phyloP scores from a whole-genome alignment of 1,140 invertebrate genomes.

The Eumaeus atala region DNA sequence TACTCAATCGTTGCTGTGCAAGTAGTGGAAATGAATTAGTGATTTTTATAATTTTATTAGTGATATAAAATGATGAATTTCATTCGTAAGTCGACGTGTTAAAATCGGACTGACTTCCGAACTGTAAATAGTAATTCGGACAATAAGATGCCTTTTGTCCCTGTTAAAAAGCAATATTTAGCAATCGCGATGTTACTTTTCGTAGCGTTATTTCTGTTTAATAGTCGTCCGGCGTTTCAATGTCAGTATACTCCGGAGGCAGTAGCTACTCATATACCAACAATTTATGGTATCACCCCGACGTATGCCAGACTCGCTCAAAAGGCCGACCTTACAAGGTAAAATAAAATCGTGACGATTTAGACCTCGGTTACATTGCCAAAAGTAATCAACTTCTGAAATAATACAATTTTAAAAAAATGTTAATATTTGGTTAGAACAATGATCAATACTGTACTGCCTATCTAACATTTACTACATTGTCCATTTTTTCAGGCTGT shows the following conservation, averaged over 20 bases:
- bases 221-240: constrained; percentile 58
- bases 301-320: constrained; percentile 93
- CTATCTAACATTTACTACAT: no score
- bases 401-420: constrained; percentile 19
- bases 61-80: neutral
- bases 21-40: no score
- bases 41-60: no score
- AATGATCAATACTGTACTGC: constrained; percentile 2
- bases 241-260: constrained; percentile 62
- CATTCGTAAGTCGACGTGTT: constrained; percentile 7
- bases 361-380: constrained; percentile 47
- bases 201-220: constrained; percentile 62
- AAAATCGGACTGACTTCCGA: constrained; percentile 7
- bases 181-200: constrained; percentile 65
- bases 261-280: constrained; percentile 68
- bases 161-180: constrained; percentile 66
- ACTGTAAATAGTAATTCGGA: constrained; percentile 18
- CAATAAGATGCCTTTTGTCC: constrained; percentile 67
- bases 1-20: no score
- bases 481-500: constrained; percentile 76
- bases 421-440: neutral
- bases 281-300: constrained; percentile 93
- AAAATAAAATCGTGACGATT: constrained; percentile 46
- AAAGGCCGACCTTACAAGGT: constrained; percentile 95
- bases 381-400: constrained; percentile 12